A percentile compares a stretch with the other conserved stretches of the same genome.
Conservation (phyloP, 2,113 vertebrate species). For the Phrynocephalus versicolor region DNA sequence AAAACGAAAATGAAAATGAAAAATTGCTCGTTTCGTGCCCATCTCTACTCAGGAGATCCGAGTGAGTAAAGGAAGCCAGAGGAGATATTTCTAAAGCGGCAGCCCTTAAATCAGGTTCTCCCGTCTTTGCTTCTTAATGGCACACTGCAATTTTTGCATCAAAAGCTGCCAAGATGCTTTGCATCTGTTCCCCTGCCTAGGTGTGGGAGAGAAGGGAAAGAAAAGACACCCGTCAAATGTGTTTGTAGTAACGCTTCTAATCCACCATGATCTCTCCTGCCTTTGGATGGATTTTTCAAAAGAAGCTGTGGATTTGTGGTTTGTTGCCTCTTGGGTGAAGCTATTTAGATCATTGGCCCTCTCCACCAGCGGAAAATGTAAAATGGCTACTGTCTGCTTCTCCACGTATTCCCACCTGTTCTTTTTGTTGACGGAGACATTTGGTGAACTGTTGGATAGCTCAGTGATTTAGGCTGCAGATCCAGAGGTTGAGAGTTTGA, state of each 20-base stretch:
- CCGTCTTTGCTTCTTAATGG: slow-evolving; percentile 63
- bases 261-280: slow-evolving; percentile 51
- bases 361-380: background rate
- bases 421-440: background rate
- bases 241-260: slow-evolving; percentile 45
- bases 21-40: no score
- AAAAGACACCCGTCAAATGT: slow-evolving; percentile 35
- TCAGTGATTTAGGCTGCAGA: no score
- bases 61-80: slow-evolving; percentile 44
- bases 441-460: no score
- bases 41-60: no score
- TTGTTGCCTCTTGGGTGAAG: slow-evolving; percentile 42
- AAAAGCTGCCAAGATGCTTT: background rate
- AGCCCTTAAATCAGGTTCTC: slow-evolving; percentile 55
- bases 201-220: background rate
- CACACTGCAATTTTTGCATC: slow-evolving; percentile 40
- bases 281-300: slow-evolving; percentile 38
- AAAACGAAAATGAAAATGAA: no score
- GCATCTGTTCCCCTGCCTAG: slow-evolving; percentile 42
- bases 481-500: no score
- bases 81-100: slow-evolving; percentile 58
- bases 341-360: slow-evolving; percentile 8
- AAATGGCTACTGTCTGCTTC: background rate
- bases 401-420: background rate
- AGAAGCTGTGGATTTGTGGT: background rate